phyloP scores from a whole-genome alignment of 1,140 invertebrate species.

The Tetramorium parvispinum region DNA sequence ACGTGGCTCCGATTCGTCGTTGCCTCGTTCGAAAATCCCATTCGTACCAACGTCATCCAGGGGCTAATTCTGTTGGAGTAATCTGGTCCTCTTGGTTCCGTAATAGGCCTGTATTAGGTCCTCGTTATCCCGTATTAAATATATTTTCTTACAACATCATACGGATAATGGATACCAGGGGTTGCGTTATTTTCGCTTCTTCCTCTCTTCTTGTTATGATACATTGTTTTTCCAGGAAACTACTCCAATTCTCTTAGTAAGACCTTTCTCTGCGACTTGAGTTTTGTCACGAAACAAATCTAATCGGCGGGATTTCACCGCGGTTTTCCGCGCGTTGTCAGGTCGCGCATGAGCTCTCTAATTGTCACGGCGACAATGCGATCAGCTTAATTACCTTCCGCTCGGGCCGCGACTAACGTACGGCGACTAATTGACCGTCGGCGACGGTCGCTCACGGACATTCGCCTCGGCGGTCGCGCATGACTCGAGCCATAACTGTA shows the following conservation, averaged over 20 bases:
- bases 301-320: neutral
- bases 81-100: neutral
- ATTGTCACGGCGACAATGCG: slow-evolving; percentile 25
- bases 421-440: slow-evolving; percentile 64
- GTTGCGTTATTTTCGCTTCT: neutral
- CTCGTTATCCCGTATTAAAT: neutral
- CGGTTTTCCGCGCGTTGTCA: neutral
- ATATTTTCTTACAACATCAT: slow-evolving; percentile 8
- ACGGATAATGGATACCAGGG: neutral
- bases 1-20: slow-evolving; percentile 2
- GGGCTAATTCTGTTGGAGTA: neutral
- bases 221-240: neutral
- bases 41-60: neutral
- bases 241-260: neutral
- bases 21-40: slow-evolving; percentile 23
- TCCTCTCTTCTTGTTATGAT: neutral
- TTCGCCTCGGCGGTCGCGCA: slow-evolving; percentile 57
- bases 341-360: neutral
- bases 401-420: slow-evolving; percentile 57
- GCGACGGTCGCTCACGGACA: slow-evolving; percentile 30
- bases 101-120: neutral
- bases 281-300: neutral
- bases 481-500: slow-evolving; percentile 52
- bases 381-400: slow-evolving; percentile 69
- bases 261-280: neutral